Conservation (phyloP, 2,888 invertebrate species). For the Cylindroiulus punctatus region DNA sequence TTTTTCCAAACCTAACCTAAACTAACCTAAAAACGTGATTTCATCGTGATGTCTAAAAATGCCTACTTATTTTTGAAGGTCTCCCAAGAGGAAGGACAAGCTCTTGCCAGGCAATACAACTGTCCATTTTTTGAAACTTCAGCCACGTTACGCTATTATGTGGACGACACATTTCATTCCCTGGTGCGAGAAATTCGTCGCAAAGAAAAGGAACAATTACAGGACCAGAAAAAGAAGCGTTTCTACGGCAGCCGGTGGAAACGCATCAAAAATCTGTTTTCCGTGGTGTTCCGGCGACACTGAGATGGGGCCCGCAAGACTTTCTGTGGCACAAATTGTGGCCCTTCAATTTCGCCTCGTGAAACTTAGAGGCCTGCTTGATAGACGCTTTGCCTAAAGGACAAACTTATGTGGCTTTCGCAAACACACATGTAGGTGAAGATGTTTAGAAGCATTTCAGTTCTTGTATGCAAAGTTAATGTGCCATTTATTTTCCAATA, state of each 20-base stretch:
- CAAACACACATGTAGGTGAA: too few species aligned
- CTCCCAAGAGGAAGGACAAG: conserved; percentile 83
- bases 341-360: too few species aligned
- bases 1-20: too few species aligned
- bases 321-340: not conserved
- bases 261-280: conserved; percentile 57
- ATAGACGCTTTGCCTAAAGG: too few species aligned
- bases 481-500: too few species aligned
- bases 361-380: too few species aligned
- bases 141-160: conserved; percentile 85
- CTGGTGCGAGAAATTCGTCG: conserved; percentile 83
- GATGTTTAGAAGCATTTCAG: too few species aligned
- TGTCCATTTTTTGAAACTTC: conserved; percentile 94
- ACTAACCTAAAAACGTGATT: too few species aligned
- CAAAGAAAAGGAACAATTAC: conserved; percentile 61
- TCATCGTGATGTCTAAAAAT: too few species aligned
- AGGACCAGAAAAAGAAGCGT: conserved; percentile 26
- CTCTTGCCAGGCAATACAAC: conserved; percentile 83
- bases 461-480: too few species aligned
- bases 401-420: too few species aligned
- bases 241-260: conserved; percentile 55
- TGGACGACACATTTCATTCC: conserved; percentile 92
- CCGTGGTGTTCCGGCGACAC: conserved; percentile 55
- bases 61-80: conserved; percentile 69
- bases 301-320: not conserved